A percentile compares a stretch with the other conserved stretches of the same genome.
These are phyloP conservation scores for Umimayanthus kanabou DNA, from an alignment of 92 coral and sea anemone genomes.

Conservation along the genomic window DNA sequence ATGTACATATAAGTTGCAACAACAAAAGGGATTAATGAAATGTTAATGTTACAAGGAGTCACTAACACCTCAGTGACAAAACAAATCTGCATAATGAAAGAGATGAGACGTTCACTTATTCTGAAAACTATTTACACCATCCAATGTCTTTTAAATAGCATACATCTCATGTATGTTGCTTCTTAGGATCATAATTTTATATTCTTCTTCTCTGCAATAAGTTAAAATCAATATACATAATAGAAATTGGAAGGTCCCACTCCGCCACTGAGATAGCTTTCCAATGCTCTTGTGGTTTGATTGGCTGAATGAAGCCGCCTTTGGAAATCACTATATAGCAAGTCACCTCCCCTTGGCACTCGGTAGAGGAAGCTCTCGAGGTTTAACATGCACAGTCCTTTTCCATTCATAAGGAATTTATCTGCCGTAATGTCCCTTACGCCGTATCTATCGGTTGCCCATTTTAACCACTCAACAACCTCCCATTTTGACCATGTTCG, in stretches of 20 bases:
- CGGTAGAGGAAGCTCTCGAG: conserved; percentile 86
- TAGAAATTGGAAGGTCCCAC: conserved; percentile 77
- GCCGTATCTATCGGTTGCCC: conserved; percentile 92
- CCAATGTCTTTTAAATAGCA: conserved; percentile 68
- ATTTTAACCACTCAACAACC: conserved; percentile 93
- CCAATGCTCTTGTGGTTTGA: conserved; percentile 73
- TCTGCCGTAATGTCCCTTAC: conserved; percentile 83
- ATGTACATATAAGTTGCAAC: neutral
- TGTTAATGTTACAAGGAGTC: neutral
- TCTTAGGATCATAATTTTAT: conserved; percentile 60
- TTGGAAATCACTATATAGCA: conserved; percentile 83
- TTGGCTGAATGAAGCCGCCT: conserved; percentile 79
- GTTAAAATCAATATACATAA: conserved; percentile 74
- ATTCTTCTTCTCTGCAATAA: conserved; percentile 30
- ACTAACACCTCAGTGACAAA: neutral
- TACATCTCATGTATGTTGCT: conserved; percentile 66
- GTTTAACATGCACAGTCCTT: conserved; percentile 93
- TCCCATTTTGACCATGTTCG: conserved; percentile 93
- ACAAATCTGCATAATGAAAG: conserved; percentile 16
- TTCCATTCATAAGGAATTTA: conserved; percentile 97
- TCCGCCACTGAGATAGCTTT: conserved; percentile 67
- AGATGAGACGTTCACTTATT: neutral
- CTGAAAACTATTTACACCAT: conserved; percentile 19
- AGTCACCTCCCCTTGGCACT: conserved; percentile 95
- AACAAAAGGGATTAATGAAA: neutral